Evolutionary conservation across 2,888 invertebrate genomes (phyloP).

Genomic region (Biston stratarius): DNA sequence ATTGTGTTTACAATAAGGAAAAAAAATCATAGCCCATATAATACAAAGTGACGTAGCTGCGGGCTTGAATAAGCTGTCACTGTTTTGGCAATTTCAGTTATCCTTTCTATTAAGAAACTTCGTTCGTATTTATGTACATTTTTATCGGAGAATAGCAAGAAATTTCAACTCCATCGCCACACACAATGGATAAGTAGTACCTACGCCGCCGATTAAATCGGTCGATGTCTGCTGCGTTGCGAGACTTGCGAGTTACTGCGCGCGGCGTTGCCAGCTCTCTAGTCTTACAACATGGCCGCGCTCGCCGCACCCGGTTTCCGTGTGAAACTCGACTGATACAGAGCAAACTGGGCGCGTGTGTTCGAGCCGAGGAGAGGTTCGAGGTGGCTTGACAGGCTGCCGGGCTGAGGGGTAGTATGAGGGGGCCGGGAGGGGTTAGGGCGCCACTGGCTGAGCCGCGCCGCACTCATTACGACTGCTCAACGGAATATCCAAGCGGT

Average conservation of each 20-base stretch:
- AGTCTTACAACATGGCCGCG: slow-evolving; percentile 83
- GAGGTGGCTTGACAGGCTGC: slow-evolving; percentile 60
- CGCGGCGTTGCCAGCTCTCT: slow-evolving; percentile 82
- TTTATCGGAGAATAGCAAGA: slow-evolving; percentile 44
- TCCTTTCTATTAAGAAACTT: not conserved
- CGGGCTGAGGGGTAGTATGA: slow-evolving; percentile 47
- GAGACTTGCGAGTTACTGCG: slow-evolving; percentile 16
- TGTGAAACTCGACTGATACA: slow-evolving; percentile 79
- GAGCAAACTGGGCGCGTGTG: slow-evolving; percentile 68
- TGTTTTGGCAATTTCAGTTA: not conserved
- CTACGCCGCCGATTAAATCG: slow-evolving; percentile 76
- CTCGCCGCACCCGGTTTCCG: slow-evolving; percentile 84
- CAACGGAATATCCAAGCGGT: slow-evolving; percentile 53
- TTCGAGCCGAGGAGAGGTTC: slow-evolving; percentile 44
- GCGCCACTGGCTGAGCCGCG: slow-evolving; percentile 47
- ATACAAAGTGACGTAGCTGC: too few species aligned
- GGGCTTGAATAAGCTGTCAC: too few species aligned
- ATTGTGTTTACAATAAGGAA: too few species aligned
- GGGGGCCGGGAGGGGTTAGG: slow-evolving; percentile 47
- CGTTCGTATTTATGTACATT: not conserved
- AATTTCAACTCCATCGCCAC: slow-evolving; percentile 63
- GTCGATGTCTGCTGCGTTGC: slow-evolving; percentile 67
- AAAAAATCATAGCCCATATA: too few species aligned
- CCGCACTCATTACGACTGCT: slow-evolving; percentile 43
- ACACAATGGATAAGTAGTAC: slow-evolving; percentile 37